These are phyloP conservation scores for Pangasianodon hypophthalmus DNA, from an alignment of 2,113 vertebrate genomes.

Conservation along the genomic window DNA sequence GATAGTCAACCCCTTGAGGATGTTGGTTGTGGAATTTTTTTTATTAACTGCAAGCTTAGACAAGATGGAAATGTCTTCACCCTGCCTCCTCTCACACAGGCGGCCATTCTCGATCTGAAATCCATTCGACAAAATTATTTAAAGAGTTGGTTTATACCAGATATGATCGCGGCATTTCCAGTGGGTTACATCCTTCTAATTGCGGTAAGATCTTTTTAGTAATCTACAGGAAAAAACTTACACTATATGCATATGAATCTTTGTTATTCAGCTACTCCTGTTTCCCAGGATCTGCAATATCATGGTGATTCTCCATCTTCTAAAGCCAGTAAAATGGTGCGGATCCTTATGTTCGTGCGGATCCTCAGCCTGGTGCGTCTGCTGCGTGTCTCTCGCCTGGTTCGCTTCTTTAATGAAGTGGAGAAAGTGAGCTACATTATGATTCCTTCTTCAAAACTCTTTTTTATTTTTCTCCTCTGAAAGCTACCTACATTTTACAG, in stretches of 20 bases:
- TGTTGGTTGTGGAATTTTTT: background rate
- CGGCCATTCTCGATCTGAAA: constrained; percentile 73
- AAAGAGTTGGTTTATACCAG: constrained; percentile 74
- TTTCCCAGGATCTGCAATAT: constrained; percentile 65
- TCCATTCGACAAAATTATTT: constrained; percentile 71
- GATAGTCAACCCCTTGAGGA: background rate
- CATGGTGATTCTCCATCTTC: constrained; percentile 64
- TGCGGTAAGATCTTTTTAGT: constrained; percentile 62
- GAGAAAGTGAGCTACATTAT: constrained; percentile 69
- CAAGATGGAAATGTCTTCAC: background rate
- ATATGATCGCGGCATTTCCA: constrained; percentile 75
- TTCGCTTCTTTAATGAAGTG: constrained; percentile 75
- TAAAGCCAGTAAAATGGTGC: constrained; percentile 74
- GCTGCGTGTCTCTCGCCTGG: constrained; percentile 70
- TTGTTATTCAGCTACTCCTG: background rate
- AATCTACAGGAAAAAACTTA: background rate
- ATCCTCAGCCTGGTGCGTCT: constrained; percentile 74
- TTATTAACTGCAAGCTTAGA: background rate
- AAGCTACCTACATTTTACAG: background rate
- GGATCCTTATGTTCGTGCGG: constrained; percentile 75
- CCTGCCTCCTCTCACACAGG: constrained; percentile 56
- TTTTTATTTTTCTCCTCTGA: background rate
- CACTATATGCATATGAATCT: background rate
- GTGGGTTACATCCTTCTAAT: constrained; percentile 74
- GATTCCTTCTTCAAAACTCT: background rate